phyloP scores from a whole-genome alignment of 2,113 vertebrate genomes.

The Tragelaphus buxtoni region DNA sequence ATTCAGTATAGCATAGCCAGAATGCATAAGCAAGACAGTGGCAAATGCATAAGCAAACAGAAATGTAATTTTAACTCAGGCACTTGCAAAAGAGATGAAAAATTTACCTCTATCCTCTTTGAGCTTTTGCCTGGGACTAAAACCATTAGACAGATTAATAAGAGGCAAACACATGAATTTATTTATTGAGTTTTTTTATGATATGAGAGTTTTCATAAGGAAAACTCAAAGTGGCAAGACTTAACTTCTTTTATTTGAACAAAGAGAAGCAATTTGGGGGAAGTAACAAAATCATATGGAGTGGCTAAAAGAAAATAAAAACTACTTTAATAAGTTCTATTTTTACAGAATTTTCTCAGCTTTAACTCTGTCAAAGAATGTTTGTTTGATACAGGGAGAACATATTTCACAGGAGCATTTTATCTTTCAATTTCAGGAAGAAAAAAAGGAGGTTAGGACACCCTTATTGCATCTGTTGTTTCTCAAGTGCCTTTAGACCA shows the following conservation, averaged over 20 bases:
- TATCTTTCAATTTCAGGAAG: neutral
- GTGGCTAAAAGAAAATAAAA: neutral
- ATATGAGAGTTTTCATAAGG: neutral
- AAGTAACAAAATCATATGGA: neutral
- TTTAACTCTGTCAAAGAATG: neutral
- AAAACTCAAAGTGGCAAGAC: neutral
- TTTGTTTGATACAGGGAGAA: neutral
- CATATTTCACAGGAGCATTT: neutral
- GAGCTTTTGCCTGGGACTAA: neutral
- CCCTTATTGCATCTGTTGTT: neutral
- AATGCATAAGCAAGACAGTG: fast-evolving
- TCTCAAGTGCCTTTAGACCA: neutral
- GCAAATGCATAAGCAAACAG: neutral
- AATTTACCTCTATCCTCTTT: neutral
- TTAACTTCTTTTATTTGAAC: neutral
- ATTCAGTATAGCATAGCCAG: fast-evolving
- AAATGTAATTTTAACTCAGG: neutral
- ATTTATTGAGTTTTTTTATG: neutral
- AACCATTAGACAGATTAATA: neutral
- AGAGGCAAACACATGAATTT: neutral
- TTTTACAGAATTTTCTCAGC: neutral
- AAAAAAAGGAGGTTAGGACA: neutral
- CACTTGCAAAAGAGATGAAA: neutral
- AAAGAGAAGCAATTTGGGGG: neutral
- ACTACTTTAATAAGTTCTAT: neutral